Base-by-base conservation (phyloP, 1,140 invertebrate species). In the Doryteuthis pealeii region DNA sequence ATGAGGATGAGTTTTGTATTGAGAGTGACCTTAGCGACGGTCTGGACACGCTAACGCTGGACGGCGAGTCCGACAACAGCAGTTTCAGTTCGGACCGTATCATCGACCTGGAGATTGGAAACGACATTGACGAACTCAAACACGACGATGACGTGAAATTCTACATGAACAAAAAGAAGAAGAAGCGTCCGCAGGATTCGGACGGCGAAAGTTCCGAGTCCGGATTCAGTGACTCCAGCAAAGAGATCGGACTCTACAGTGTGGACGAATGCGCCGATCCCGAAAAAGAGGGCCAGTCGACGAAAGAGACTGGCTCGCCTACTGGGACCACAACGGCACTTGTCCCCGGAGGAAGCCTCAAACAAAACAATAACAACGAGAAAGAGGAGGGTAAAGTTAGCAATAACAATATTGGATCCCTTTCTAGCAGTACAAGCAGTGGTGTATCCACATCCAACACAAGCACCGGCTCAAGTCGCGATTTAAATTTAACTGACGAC, bases 141-240 rank as follows among this genome's bases (percentile, higher is more conserved):
- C 71, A 78, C 4, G 82, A 87, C 72, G 74, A 80, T 14, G 80
- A 78, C 30, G 83, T 86, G 14, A 79, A 83, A 74, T 86, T 76
- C 74, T 84, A 80, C 75, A 70, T 84, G 33, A 10, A 32, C 31
- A 58, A 58, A 58, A 12, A 0, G 0, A 49, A 49, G 22, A 49
- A 49, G 22, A 40, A 40, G 35, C 18, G 28, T 5, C 49, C 22
- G 1, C 35, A 70, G 18, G 84, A 86, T 74, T 85, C 83, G 0
- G 85, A 87, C 67, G 85, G 84, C 30, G 84, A 85, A 54, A 85
- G 83, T 76, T 83, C 85, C 4, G 85, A 87, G 72, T 85, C 84
- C 0, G 85, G 85, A 2, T 87, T 83, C 71, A 81, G 83, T 54
- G 85, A 86, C 66, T 72, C 28, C 1, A 62, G 72, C 30, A 54